These are phyloP conservation scores for Enteromius anoplus DNA, from an alignment of 2,797 vertebrate species.

Conservation along the genomic window DNA sequence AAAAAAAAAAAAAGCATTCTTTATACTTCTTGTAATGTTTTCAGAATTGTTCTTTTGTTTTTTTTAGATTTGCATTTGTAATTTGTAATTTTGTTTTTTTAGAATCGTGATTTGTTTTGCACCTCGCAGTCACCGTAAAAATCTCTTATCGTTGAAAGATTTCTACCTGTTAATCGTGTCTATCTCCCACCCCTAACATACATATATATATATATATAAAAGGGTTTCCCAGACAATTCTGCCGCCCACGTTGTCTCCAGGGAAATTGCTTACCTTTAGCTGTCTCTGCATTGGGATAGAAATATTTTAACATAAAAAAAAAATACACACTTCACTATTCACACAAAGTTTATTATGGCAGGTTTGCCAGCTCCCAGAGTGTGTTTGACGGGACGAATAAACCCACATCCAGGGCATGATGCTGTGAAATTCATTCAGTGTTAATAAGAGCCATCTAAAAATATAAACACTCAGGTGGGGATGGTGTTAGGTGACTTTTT, in stretches of 20 bases:
- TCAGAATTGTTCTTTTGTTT: too few relatives aligned
- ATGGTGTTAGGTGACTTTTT: slow-evolving; percentile 6
- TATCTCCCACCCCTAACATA: background rate
- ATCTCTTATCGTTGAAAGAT: background rate
- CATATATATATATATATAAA: background rate
- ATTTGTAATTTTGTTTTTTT: too few relatives aligned
- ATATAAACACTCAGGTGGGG: slow-evolving; percentile 30
- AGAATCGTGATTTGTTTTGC: too few relatives aligned
- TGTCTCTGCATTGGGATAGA: background rate
- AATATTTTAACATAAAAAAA: background rate
- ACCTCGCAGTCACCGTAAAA: too few relatives aligned
- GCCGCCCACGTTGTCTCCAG: background rate
- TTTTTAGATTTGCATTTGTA: too few relatives aligned
- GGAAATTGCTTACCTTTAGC: background rate
- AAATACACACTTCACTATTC: slow-evolving; percentile 23
- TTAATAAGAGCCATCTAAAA: slow-evolving; percentile 22
- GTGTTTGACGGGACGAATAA: slow-evolving; percentile 44
- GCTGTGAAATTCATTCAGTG: slow-evolving; percentile 5
- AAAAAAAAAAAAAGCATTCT: too few relatives aligned
- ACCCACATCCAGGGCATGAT: slow-evolving; percentile 15
- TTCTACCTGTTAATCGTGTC: background rate
- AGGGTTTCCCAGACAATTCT: background rate
- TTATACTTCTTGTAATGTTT: too few relatives aligned
- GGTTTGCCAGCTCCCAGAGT: slow-evolving; percentile 41
- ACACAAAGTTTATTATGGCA: slow-evolving; percentile 36